Base-by-base conservation (phyloP, 2,113 vertebrate species). In the Carassius gibelio region DNA sequence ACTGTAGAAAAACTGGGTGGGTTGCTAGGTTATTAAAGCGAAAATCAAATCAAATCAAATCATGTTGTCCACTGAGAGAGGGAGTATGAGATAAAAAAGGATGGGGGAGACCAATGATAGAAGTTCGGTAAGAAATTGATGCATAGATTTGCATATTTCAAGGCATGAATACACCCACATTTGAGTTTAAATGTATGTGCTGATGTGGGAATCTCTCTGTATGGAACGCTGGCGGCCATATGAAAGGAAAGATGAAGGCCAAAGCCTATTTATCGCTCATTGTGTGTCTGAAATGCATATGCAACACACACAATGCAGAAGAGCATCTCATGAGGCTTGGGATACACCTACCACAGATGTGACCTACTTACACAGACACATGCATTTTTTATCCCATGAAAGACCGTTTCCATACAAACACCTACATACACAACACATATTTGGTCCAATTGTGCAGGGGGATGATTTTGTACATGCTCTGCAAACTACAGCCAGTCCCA, bases 351-450 rank as follows among this genome's bases (percentile, higher is more conserved):
- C 76, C 81, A 82, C 82, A 84, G 72, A 84, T 86, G 59, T 88
- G 91, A 93, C 92, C 92, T 89, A 93, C 87, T 92, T 91, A 78
- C 84, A 85, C 45, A 59, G 15, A 72, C 85, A 82, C 62, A 82
- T 52, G 4, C 66, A 82, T 66, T 50, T 9, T 79, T 81, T 74
- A 86, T 75, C 71, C 68, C 13, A 38, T 64, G 68, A 81, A 71
- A 83, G 78, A 75, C 80, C 77, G 50, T 68, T n/a, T 76, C 23
- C 42, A 69, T 55, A 86, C 75, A 61, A 55, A 87, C 55, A 38
- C 81, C 75, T 57, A 75, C 76, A 86, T 52, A 55, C 85, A 57
- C 48, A 81, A 36, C 72, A 83, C 23, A 78, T 64, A 86, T 30
- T 59, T 84, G 75, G 48, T 79, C 30, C 14, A 66, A 11, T 66